A percentile compares a stretch with the other conserved stretches of the same genome.
Conservation (phyloP, 2,888 invertebrate species). For the Clostera curtula region DNA sequence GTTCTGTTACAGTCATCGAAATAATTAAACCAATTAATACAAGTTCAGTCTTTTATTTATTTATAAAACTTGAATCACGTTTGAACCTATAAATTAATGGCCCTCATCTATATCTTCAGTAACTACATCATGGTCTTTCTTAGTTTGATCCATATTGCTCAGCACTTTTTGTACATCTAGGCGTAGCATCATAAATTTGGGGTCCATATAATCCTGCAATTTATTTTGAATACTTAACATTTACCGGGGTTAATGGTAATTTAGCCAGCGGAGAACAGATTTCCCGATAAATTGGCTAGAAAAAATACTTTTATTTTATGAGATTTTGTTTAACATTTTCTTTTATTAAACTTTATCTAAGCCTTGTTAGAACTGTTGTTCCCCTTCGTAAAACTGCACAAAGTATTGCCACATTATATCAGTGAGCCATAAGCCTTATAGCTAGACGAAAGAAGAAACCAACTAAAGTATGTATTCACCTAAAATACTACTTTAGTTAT, state of each 20-base stretch:
- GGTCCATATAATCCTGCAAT: conserved; percentile 66
- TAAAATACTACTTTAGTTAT: no score
- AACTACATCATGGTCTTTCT: conserved; percentile 30
- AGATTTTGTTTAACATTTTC: no score
- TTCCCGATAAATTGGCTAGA: no score
- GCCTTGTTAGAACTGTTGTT: no score
- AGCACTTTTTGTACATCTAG: conserved; percentile 64
- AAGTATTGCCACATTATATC: no score
- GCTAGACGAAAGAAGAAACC: no score
- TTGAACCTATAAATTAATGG: conserved; percentile 13
- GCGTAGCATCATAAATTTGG: conserved; percentile 66
- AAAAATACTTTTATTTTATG: background rate
- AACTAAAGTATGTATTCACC: no score
- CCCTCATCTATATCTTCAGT: conserved; percentile 17
- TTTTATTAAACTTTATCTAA: no score
- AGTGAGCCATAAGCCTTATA: no score
- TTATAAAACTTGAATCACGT: conserved; percentile 6
- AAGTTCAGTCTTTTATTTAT: conserved; percentile 58
- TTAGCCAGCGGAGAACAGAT: no score
- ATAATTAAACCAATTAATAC: conserved; percentile 60
- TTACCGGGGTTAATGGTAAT: background rate
- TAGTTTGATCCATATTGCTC: conserved; percentile 47
- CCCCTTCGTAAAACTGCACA: no score
- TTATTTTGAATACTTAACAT: background rate
- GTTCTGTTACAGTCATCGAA: conserved; percentile 54